Percentiles rank a stretch among this genome's conserved stretches.
phyloP scores from a whole-genome alignment of 2,888 invertebrate species.

The Lathronympha strigana region DNA sequence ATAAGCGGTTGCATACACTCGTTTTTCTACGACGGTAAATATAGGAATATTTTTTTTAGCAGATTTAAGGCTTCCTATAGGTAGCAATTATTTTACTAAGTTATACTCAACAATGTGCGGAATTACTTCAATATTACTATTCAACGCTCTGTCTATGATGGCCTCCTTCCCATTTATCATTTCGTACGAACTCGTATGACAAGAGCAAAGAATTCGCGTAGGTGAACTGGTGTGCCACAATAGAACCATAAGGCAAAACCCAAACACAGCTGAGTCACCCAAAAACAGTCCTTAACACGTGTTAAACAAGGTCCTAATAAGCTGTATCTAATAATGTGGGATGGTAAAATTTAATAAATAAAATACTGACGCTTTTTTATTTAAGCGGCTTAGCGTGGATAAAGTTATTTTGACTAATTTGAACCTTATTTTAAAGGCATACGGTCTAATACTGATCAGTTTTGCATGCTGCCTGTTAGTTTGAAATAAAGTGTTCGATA shows the following conservation, averaged over 20 bases:
- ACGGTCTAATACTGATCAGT: not conserved
- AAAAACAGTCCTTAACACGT: not conserved
- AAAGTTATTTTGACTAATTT: too few relatives aligned
- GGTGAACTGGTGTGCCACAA: constrained; percentile 43
- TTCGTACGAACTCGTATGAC: constrained; percentile 40
- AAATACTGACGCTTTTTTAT: constrained; percentile 10
- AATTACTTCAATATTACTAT: too few relatives aligned
- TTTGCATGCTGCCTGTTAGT: too few relatives aligned
- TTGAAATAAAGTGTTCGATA: not conserved
- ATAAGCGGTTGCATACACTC: too few relatives aligned
- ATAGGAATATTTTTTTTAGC: too few relatives aligned
- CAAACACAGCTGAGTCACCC: not conserved
- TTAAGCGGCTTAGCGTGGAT: not conserved
- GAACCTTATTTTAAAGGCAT: not conserved
- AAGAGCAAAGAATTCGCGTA: constrained; percentile 45
- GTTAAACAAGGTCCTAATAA: not conserved
- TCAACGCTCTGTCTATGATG: constrained; percentile 1
- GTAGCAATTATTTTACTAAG: too few relatives aligned
- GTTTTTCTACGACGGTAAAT: too few relatives aligned
- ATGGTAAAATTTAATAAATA: constrained; percentile 8
- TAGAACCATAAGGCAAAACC: constrained; percentile 23
- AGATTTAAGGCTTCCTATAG: too few relatives aligned
- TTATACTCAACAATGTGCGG: too few relatives aligned
- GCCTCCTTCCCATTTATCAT: constrained; percentile 16
- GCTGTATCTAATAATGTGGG: not conserved